Evolutionary conservation across 2,888 invertebrate genomes (phyloP).

Genomic region (Drosophila acutilabella): DNA sequence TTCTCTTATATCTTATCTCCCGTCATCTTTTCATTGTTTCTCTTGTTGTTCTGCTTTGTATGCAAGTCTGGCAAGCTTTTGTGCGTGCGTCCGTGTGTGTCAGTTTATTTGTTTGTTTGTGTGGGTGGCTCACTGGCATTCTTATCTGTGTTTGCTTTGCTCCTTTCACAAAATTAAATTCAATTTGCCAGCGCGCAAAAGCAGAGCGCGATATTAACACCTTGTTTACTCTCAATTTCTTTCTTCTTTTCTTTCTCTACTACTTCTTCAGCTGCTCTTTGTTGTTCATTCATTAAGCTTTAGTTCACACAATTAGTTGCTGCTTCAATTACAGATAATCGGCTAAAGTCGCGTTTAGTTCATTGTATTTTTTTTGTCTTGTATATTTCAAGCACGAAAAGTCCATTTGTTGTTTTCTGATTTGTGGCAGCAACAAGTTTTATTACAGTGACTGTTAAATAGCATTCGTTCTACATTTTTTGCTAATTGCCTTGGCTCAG

Average conservation of each 20-base stretch:
- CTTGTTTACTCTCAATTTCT: constrained; percentile 64
- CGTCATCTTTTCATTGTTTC: constrained; percentile 40
- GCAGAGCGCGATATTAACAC: constrained; percentile 68
- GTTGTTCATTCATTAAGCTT: constrained; percentile 24
- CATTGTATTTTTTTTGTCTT: constrained; percentile 30
- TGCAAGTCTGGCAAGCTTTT: constrained; percentile 49
- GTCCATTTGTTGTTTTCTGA: constrained; percentile 21
- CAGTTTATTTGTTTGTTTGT: constrained; percentile 24
- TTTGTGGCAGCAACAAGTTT: constrained; percentile 66
- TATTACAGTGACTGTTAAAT: constrained; percentile 44
- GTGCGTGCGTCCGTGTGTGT: constrained; percentile 17
- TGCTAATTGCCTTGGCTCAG: constrained; percentile 32
- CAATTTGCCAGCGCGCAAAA: constrained; percentile 62
- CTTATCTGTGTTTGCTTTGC: constrained; percentile 60
- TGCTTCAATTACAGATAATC: constrained; percentile 61
- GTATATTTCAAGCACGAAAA: constrained; percentile 43
- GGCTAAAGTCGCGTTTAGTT: constrained; percentile 47
- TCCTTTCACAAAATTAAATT: constrained; percentile 54
- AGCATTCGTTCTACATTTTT: constrained; percentile 25
- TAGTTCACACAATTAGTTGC: constrained; percentile 66
- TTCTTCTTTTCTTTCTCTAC: constrained; percentile 15
- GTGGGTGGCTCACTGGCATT: constrained; percentile 55
- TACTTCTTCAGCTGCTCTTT: constrained; percentile 11
- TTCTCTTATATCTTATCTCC: constrained; percentile 51
- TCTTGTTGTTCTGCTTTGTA: constrained; percentile 46